Conservation (phyloP, 2,113 vertebrate species). For the Alosa alosa region DNA sequence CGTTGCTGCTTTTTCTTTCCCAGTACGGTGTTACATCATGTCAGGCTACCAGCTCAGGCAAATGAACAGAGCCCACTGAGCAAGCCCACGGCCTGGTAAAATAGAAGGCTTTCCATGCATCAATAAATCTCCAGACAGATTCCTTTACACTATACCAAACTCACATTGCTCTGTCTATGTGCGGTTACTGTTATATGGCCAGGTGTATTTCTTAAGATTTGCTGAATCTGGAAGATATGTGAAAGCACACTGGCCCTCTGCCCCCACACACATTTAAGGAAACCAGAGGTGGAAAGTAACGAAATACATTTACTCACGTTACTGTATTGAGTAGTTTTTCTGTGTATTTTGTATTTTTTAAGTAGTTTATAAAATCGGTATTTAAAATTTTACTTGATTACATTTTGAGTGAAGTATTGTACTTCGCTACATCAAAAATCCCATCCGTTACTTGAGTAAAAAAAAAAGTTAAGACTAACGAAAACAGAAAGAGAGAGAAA, state of each 20-base stretch:
- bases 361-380: too few species aligned
- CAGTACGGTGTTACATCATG: not conserved
- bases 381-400: too few species aligned
- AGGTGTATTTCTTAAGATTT: not conserved
- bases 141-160: not conserved
- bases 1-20: not conserved
- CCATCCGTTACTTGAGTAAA: too few species aligned
- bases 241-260: not conserved
- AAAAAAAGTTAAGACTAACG: too few species aligned
- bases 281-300: too few species aligned
- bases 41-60: not conserved
- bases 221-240: not conserved
- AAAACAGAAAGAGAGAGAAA: too few species aligned
- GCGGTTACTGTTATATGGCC: not conserved
- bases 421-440: too few species aligned
- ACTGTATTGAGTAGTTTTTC: too few species aligned
- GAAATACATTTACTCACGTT: too few species aligned
- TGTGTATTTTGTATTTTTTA: too few species aligned
- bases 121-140: not conserved
- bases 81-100: not conserved
- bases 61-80: not conserved
- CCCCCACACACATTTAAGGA: not conserved
- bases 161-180: not conserved
- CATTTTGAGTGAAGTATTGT: too few species aligned
- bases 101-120: constrained; percentile 2